Evolutionary conservation across 2,888 invertebrate genomes (phyloP).

Genomic region (Elgonia sp.): DNA sequence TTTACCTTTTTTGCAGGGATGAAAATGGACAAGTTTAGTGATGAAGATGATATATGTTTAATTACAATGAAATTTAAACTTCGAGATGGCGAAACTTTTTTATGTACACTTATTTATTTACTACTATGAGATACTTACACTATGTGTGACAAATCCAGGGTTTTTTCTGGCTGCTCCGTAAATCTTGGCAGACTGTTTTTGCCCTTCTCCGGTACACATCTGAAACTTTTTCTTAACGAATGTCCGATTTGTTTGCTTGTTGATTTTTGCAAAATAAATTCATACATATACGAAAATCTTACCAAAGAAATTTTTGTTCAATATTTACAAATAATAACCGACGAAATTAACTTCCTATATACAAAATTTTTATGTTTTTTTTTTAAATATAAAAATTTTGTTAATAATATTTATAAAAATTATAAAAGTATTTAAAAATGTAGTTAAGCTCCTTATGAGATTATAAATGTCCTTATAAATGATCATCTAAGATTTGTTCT

Average conservation of each 20-base stretch:
- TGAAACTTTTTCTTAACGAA: constrained; percentile 98
- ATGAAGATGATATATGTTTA: constrained; percentile 21
- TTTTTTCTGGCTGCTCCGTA: constrained; percentile 97
- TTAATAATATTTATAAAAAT: too few species aligned
- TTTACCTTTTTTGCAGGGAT: constrained; percentile 28
- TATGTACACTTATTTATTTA: too few species aligned
- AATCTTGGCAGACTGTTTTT: constrained; percentile 94
- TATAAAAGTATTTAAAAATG: too few species aligned
- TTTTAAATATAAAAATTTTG: too few species aligned
- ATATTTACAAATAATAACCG: too few species aligned
- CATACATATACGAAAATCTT: not conserved
- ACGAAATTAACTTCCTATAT: too few species aligned
- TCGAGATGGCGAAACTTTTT: too few species aligned
- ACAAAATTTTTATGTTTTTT: too few species aligned
- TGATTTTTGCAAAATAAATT: constrained; percentile 91
- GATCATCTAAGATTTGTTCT: too few species aligned
- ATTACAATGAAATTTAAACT: constrained; percentile 5
- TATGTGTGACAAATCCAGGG: constrained; percentile 97
- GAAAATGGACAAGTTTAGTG: constrained; percentile 12
- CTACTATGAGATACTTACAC: constrained; percentile 90
- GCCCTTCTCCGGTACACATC: constrained; percentile 97
- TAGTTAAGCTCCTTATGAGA: too few species aligned
- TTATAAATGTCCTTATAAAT: too few species aligned
- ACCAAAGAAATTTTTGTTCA: not conserved
- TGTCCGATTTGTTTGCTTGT: constrained; percentile 98